A percentile compares a stretch with the other conserved stretches of the same genome.
Conservation (phyloP, 2,113 vertebrate species). For the Brachypteracias leptosomus region DNA sequence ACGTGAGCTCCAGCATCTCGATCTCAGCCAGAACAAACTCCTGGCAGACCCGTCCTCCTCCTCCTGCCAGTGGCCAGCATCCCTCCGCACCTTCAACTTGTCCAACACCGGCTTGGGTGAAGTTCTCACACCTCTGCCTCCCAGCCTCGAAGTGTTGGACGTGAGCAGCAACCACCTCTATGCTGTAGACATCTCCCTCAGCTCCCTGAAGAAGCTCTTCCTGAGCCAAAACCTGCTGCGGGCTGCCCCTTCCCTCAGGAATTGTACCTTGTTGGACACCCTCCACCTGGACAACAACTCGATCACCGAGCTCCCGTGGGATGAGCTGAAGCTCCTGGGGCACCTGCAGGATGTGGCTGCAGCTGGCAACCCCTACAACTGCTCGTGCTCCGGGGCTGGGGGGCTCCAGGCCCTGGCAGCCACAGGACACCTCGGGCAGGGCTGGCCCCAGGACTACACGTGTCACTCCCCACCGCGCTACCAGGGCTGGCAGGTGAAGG, state of each 20-base stretch:
- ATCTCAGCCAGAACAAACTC: constrained; percentile 75
- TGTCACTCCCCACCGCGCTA: neutral
- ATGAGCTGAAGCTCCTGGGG: neutral
- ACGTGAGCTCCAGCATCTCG: neutral
- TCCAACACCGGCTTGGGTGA: constrained; percentile 47
- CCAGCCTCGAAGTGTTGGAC: constrained; percentile 58
- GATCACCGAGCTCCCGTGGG: neutral
- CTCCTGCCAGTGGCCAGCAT: constrained; percentile 62
- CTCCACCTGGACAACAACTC: constrained; percentile 69
- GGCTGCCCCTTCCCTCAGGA: constrained; percentile 2
- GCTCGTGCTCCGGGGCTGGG: neutral
- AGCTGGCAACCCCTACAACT: constrained; percentile 42
- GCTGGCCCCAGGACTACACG: constrained; percentile 53
- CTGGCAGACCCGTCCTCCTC: neutral
- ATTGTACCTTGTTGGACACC: constrained; percentile 40
- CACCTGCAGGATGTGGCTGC: neutral
- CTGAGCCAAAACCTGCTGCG: constrained; percentile 63
- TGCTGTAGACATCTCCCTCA: constrained; percentile 8
- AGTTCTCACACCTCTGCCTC: constrained; percentile 52
- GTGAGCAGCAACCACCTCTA: constrained; percentile 66
- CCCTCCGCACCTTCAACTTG: constrained; percentile 60
- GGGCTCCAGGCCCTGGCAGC: neutral
- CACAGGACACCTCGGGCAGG: neutral
- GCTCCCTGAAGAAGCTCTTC: constrained; percentile 46
- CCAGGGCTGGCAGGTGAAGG: neutral